These are phyloP conservation scores for Lepidocyrtoides sp. DNA, from an alignment of 2,888 invertebrate species.

Conservation along the genomic window DNA sequence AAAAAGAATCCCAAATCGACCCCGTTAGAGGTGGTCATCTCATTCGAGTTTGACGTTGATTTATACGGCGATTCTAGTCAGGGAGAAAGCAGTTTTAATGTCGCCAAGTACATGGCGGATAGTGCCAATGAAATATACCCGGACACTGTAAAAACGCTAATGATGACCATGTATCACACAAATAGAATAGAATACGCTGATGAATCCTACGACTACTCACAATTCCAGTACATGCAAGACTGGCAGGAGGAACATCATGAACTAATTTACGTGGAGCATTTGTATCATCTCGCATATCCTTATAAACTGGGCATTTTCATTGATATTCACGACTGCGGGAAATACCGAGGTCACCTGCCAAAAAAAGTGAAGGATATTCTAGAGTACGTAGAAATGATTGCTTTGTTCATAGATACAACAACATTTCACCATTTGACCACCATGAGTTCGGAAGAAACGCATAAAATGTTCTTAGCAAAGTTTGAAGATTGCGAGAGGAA, in stretches of 20 bases:
- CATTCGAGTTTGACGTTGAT: conserved; percentile 14
- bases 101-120: conserved; percentile 58
- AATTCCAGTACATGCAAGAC: neutral
- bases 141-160: conserved; percentile 46
- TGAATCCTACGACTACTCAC: neutral
- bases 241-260: neutral
- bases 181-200: neutral
- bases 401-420: too few species aligned
- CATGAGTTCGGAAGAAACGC: neutral
- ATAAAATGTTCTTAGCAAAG: conserved; percentile 40
- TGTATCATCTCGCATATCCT: neutral
- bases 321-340: conserved; percentile 17
- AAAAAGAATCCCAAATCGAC: neutral
- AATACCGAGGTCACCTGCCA: neutral
- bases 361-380: conserved; percentile 50
- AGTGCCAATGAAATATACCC: conserved; percentile 37
- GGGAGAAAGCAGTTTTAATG: conserved; percentile 49
- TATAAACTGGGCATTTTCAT: conserved; percentile 15
- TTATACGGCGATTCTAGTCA: neutral
- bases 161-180: conserved; percentile 45
- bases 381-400: conserved; percentile 25
- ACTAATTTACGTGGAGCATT: neutral
- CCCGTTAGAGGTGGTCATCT: conserved; percentile 45
- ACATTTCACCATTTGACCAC: too few species aligned
- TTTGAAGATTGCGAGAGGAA: conserved; percentile 67